Conservation (phyloP, 2,797 vertebrate species). For the Pogoniulus pusillus region DNA sequence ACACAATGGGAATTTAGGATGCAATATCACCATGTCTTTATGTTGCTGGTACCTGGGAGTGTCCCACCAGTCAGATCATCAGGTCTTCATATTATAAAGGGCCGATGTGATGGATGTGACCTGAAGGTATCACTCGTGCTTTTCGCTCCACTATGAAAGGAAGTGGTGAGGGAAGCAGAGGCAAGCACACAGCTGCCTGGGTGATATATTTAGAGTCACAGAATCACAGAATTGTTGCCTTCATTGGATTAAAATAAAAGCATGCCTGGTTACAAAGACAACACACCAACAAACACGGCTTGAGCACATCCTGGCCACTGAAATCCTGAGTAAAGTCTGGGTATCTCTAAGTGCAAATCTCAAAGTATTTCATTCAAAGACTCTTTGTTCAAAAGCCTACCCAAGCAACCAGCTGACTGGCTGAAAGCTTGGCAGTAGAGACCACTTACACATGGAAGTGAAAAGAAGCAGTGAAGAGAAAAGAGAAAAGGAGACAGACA, state of each 20-base stretch:
- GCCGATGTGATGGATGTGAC: background rate
- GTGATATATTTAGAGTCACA: background rate
- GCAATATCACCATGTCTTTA: background rate
- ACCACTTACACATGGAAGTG: background rate
- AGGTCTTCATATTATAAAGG: background rate
- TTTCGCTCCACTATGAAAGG: background rate
- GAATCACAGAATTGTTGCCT: background rate
- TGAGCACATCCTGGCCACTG: background rate
- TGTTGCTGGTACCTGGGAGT: background rate
- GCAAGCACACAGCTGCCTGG: background rate
- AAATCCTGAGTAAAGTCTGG: background rate
- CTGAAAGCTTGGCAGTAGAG: conserved; percentile 10
- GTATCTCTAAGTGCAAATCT: background rate
- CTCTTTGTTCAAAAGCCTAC: background rate
- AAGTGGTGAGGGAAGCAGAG: background rate
- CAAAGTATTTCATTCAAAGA: background rate
- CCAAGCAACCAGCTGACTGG: background rate
- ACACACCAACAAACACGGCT: background rate
- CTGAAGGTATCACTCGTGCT: background rate
- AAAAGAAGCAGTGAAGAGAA: background rate
- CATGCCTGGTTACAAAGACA: background rate
- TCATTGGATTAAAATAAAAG: background rate
- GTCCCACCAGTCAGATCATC: background rate
- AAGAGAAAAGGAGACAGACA: background rate
- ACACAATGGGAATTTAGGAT: accelerated